phyloP scores from a whole-genome alignment of 2,888 invertebrate genomes.

The Caenorhabditis japonica region DNA sequence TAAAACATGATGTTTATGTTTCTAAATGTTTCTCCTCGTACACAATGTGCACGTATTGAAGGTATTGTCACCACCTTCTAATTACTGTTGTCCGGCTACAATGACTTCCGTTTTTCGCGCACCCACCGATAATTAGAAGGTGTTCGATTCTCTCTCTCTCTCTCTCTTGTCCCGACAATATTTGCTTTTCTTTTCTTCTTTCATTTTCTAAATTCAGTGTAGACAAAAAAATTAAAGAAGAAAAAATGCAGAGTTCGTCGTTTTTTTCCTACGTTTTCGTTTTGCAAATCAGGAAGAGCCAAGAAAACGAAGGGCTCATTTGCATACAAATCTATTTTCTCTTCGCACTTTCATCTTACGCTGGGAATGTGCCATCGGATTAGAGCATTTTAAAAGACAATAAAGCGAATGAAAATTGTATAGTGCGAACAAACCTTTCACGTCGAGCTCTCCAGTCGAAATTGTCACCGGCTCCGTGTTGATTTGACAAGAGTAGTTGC shows the following conservation, averaged over 20 bases:
- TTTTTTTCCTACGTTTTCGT: too few species aligned
- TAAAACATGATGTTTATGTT: too few species aligned
- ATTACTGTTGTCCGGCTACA: constrained; percentile 30
- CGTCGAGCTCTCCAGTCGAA: constrained; percentile 68
- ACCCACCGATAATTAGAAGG: constrained; percentile 28
- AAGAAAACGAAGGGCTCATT: constrained; percentile 26
- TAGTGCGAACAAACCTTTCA: constrained; percentile 66
- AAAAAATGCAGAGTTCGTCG: too few species aligned
- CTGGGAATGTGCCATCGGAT: constrained; percentile 35
- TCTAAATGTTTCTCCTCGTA: too few species aligned
- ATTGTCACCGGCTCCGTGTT: constrained; percentile 74
- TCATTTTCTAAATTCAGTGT: background rate
- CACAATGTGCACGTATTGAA: too few species aligned
- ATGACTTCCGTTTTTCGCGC: constrained; percentile 17
- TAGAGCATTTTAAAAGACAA: constrained; percentile 24
- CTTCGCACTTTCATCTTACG: constrained; percentile 27
- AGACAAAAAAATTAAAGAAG: too few species aligned
- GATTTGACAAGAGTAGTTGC: constrained; percentile 87
- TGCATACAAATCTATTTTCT: constrained; percentile 51
- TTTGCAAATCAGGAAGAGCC: constrained; percentile 8
- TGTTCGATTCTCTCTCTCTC: constrained; percentile 7
- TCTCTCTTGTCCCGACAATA: background rate
- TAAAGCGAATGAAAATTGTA: background rate
- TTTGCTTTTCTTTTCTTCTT: background rate
- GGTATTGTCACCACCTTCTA: too few species aligned